Evolutionary conservation across 1,140 invertebrate species (phyloP).

Genomic region (Acromyrmex heyeri): DNA sequence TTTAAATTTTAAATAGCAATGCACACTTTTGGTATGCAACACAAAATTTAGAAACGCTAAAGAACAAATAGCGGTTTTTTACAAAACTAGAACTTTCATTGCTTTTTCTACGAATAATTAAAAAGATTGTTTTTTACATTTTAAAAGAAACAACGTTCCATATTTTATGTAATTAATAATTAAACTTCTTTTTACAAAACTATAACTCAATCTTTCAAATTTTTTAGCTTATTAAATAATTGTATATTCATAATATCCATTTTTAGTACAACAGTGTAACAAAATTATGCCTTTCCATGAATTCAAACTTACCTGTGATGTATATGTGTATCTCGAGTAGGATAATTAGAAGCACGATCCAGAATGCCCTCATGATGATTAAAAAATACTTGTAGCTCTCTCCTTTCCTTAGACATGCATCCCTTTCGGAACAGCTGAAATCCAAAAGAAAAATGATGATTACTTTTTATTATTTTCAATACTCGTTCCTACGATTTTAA

Average conservation of each 20-base stretch:
- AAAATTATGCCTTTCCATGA: background rate
- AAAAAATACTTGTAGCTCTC: slow-evolving; percentile 40
- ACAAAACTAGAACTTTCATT: background rate
- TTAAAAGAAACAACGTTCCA: background rate
- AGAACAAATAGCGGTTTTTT: slow-evolving; percentile 3
- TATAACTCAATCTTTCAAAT: background rate
- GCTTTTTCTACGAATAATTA: background rate
- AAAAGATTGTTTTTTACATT: background rate
- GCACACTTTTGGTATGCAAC: background rate
- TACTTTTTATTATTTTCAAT: background rate
- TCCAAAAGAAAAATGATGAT: slow-evolving; percentile 17
- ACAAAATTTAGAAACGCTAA: slow-evolving; percentile 1
- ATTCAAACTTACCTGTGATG: slow-evolving; percentile 75
- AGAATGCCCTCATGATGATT: slow-evolving; percentile 77
- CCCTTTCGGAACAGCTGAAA: slow-evolving; percentile 68
- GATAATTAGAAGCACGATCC: slow-evolving; percentile 71
- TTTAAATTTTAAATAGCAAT: background rate
- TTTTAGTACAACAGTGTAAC: background rate
- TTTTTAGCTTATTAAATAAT: background rate
- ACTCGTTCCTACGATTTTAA: background rate
- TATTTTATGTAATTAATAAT: background rate
- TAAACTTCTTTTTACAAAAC: background rate
- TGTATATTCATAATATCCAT: background rate
- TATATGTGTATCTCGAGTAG: slow-evolving; percentile 78
- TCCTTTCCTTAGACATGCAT: slow-evolving; percentile 64